Conservation (phyloP, 2,113 vertebrate genomes). For the Dascyllus trimaculatus region DNA sequence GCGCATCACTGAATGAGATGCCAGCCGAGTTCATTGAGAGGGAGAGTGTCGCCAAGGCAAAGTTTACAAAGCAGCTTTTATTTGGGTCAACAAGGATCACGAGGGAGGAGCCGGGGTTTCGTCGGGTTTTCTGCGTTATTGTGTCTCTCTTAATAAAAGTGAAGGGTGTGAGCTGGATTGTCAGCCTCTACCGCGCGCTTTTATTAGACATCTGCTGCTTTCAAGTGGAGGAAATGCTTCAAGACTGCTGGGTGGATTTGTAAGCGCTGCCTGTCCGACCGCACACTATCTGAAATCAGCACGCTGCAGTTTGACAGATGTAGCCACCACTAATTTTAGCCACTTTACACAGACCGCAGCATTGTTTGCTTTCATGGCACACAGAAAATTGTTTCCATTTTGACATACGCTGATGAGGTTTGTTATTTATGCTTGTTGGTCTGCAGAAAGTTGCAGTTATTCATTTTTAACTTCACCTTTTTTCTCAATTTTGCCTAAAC, state of each 20-base stretch:
- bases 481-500: conserved; percentile 34
- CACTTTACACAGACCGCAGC: conserved; percentile 68
- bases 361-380: conserved; percentile 65
- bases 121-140: conserved; percentile 41
- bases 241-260: conserved; percentile 61
- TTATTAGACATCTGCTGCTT: conserved; percentile 78
- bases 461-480: conserved; percentile 50
- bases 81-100: conserved; percentile 50
- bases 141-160: conserved; percentile 67
- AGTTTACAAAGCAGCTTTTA: conserved; percentile 62
- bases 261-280: conserved; percentile 47
- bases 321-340: conserved; percentile 72
- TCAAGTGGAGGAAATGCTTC: conserved; percentile 69
- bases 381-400: conserved; percentile 49
- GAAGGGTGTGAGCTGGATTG: conserved; percentile 54
- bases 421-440: conserved; percentile 6
- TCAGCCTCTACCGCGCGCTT: conserved; percentile 54
- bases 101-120: conserved; percentile 35
- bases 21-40: conserved; percentile 26
- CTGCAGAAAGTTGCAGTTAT: background rate
- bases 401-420: conserved; percentile 7
- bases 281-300: conserved; percentile 59
- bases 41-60: conserved; percentile 45
- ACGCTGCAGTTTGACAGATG: conserved; percentile 64
- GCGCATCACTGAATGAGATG: conserved; percentile 35